These are phyloP conservation scores for Dicrurus megarhynchus DNA, from an alignment of 2,113 vertebrate species.

Conservation along the genomic window DNA sequence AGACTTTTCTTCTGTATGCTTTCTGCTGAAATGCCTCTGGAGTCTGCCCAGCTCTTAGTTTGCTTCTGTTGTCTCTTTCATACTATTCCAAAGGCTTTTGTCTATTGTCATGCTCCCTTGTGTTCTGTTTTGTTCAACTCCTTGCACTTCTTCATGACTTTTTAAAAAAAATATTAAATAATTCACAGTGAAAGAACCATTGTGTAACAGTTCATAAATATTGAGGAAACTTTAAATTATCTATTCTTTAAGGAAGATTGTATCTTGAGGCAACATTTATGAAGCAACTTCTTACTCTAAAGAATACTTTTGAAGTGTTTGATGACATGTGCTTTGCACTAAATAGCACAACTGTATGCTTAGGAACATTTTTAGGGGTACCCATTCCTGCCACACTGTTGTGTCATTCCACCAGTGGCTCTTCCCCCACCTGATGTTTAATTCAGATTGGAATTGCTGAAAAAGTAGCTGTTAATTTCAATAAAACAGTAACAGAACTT, in stretches of 20 bases:
- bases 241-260: background rate
- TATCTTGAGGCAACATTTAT: background rate
- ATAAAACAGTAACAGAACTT: background rate
- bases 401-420: background rate
- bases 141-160: background rate
- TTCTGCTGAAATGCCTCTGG: background rate
- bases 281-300: background rate
- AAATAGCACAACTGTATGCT: background rate
- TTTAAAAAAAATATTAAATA: background rate
- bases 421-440: background rate
- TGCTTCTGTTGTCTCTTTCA: background rate
- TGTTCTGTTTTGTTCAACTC: background rate
- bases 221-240: background rate
- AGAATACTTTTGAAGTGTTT: background rate
- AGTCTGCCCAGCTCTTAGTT: slow-evolving; percentile 59
- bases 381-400: background rate
- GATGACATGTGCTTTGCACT: background rate
- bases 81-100: background rate
- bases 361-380: background rate
- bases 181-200: background rate
- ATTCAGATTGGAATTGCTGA: background rate
- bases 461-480: background rate
- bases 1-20: background rate
- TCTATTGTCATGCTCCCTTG: background rate
- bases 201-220: background rate